Evolutionary conservation across 2,888 invertebrate species (phyloP).

Genomic region (Serrognathus titanus): DNA sequence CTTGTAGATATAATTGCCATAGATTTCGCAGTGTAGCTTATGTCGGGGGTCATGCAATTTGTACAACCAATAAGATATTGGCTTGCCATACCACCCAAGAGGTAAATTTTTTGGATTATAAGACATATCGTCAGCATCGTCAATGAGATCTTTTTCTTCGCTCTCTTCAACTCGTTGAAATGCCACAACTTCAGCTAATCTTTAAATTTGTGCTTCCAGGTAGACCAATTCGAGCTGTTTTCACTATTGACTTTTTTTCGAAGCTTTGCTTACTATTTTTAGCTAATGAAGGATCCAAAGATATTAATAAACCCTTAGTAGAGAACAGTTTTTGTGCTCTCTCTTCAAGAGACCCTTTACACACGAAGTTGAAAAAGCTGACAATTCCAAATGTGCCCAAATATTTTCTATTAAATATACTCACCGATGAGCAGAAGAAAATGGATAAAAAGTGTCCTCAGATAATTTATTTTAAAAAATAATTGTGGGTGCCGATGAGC

Average conservation of each 20-base stretch:
- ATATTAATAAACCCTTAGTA: conserved; percentile 92
- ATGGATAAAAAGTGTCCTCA: too few species aligned
- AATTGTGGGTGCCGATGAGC: too few species aligned
- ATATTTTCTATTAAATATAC: conserved; percentile 74
- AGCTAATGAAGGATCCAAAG: conserved; percentile 86
- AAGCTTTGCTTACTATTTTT: conserved; percentile 77
- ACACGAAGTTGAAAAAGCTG: conserved; percentile 94
- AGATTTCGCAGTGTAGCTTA: conserved; percentile 98
- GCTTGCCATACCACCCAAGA: conserved; percentile 97
- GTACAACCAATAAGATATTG: conserved; percentile 96
- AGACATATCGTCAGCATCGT: conserved; percentile 90
- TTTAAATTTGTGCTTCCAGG: conserved; percentile 85
- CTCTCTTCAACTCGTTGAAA: conserved; percentile 83
- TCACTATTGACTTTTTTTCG: conserved; percentile 58
- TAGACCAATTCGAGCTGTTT: conserved; percentile 84
- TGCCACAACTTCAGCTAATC: conserved; percentile 75
- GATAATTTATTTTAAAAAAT: too few species aligned
- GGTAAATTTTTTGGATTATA: conserved; percentile 99
- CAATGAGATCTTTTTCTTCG: conserved; percentile 75
- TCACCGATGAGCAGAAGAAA: too few species aligned
- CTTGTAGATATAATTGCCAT: conserved; percentile 97
- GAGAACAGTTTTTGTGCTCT: conserved; percentile 93
- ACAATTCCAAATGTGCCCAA: conserved; percentile 96
- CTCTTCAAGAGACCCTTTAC: conserved; percentile 96
- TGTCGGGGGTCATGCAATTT: conserved; percentile 98